phyloP scores from a whole-genome alignment of 1,140 invertebrate species.

The Trichogramma pretiosum region DNA sequence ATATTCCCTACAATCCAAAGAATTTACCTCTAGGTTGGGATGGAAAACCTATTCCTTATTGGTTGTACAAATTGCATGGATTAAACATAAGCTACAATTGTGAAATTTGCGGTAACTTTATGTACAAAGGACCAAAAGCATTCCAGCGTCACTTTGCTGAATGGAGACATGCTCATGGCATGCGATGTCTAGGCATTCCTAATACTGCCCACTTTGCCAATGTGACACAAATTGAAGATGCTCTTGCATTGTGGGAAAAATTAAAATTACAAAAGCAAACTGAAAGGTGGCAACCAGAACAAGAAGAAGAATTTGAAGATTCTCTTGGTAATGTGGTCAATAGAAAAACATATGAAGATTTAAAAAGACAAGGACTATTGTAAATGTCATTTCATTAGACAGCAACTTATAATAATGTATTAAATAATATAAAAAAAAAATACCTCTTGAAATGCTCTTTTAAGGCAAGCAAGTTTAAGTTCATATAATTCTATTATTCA shows the following conservation, averaged over 20 bases:
- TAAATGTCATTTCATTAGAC: slow-evolving; percentile 40
- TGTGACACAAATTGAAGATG: slow-evolving; percentile 98
- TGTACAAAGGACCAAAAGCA: slow-evolving; percentile 99
- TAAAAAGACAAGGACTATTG: slow-evolving; percentile 94
- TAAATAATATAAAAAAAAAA: no score
- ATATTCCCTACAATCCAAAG: slow-evolving; percentile 98
- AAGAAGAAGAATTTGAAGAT: slow-evolving; percentile 98
- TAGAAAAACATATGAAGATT: slow-evolving; percentile 95
- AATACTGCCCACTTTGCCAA: slow-evolving; percentile 99
- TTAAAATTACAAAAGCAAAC: slow-evolving; percentile 89
- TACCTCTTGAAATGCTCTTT: no score
- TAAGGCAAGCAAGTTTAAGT: no score
- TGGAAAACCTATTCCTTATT: slow-evolving; percentile 99
- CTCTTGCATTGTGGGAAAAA: slow-evolving; percentile 94
- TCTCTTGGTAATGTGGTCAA: slow-evolving; percentile 97
- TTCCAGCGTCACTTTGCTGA: slow-evolving; percentile 99
- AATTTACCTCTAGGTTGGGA: slow-evolving; percentile 99
- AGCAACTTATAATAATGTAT: no score
- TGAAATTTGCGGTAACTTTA: slow-evolving; percentile 99
- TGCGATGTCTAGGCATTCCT: slow-evolving; percentile 97
- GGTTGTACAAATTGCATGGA: slow-evolving; percentile 98
- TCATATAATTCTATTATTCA: no score
- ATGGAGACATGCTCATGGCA: slow-evolving; percentile 98
- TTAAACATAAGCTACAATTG: slow-evolving; percentile 98
- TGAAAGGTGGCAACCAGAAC: slow-evolving; percentile 93